Evolutionary conservation across 2,797 vertebrate species (phyloP), one percentile per base, ranked within the genome.

Genomic region (Tapera naevia): DNA sequence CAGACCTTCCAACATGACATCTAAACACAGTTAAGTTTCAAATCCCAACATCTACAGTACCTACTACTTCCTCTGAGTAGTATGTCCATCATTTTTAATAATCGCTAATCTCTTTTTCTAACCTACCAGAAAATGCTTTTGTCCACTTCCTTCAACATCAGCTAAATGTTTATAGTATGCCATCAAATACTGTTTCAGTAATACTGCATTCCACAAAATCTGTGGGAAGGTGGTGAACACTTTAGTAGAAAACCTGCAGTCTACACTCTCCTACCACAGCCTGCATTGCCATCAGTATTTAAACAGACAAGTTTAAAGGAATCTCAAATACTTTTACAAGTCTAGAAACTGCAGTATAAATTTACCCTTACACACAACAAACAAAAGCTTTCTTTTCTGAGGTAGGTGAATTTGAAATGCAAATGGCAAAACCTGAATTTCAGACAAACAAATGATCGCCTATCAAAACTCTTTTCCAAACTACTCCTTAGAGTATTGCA

Each of bases 361-460:
- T 45, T 86, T 75, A 67, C 9, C 19, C 21, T 35, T 84, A 39
- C 19, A 21, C n/a, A 35, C 17, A 56, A 73, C 25, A 88, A 84
- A 58, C 57, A 30, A 46, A 73, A 88, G 57, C 30, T 85, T 90
- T 81, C 37, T 86, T 90, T 88, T 23, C 6, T 3, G 56, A 81
- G 60, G 70, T 73, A 71, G 53, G 32, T 0, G 0, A 70, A 91
- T 88, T 86, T 88, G 88, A 80, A 91, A 96, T 88, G 88, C 83
- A 96, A 91, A 91, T 56, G 24, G 66, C 30, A 94, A 94, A 94
- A 35, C 30, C 50, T 71, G 60, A 82, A 84, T 93, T 93, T 96
- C 88, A 93, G 74, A 91, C 66, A 93, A 94, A 93, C 61, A 93
- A 96, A 93, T 76, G 41, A 86, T 70, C 92, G 80, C 60, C 89